Evolutionary conservation across 64 coral and sea anemone genomes (phyloP), one percentile per base, ranked within the genome.

Genomic region (Actinia tenebrosa): DNA sequence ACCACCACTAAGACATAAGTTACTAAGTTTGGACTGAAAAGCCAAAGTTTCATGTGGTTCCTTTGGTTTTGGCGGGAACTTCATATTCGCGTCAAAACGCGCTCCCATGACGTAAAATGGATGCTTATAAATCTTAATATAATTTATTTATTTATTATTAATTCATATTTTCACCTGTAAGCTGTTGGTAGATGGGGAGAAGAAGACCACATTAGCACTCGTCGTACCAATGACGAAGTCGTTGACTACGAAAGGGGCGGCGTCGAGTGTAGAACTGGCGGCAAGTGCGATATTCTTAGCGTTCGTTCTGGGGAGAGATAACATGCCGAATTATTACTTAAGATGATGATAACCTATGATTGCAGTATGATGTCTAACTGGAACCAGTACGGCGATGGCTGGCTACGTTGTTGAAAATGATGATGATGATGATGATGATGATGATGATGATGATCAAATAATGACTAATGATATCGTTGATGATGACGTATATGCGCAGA

Each of bases 231-330:
- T 83, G 17, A 93, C 79, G 84, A 99, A 99, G 69, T 99, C 93
- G 64, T 99, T 99, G 16, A 95, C 93, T n/a, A 99, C 77, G 86
- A 99, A 95, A 37, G 97, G 93, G 13, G 61, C 86, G 16, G 89
- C 97, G 86, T 99, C 97, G 37, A 99, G 84, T 42, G 93, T 95
- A 3, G 97, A 96, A 52, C 94, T 96, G 25, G 94, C 88, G 60
- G 91, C 87, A 45, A 88, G 89, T 62, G 79, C 79, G 18, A 53
- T 50, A 52, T 53, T 53, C 22, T 53, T 81, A 23, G 20, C 14
- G 79, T 53, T 81, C 16, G 50, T 37, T 18, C 79, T 81, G 79
- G 20, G 26, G 26, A 15, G 13, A 42, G 26, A n/a, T 47, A 50
- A 45, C 18, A n/a, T 37, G 30, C 30, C 30, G 30, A 37, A 37